These are phyloP conservation scores for Folsomia manolachei DNA, from an alignment of 2,888 invertebrate genomes.

Conservation along the genomic window DNA sequence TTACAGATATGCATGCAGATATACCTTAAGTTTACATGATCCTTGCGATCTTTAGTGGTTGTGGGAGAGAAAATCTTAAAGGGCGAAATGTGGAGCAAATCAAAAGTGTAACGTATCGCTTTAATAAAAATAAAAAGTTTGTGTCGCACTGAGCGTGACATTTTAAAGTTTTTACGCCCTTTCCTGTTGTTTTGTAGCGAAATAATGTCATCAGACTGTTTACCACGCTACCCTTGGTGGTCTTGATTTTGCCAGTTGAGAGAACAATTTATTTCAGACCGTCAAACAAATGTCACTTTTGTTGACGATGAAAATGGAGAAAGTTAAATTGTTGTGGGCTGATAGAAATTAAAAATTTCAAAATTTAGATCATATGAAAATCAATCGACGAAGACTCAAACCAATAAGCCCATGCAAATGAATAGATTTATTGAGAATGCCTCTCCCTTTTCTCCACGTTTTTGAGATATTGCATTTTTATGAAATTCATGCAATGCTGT, in stretches of 20 bases:
- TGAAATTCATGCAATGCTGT: no score
- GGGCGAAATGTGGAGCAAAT: constrained; percentile 2
- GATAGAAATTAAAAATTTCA: no score
- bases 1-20: no score
- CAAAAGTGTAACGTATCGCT: constrained; percentile 2
- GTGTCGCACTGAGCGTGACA: constrained; percentile 1
- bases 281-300: neutral
- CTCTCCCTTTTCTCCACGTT: no score
- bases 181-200: neutral
- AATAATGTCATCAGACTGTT: neutral
- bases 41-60: no score
- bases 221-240: neutral
- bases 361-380: no score
- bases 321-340: neutral
- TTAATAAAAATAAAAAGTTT: constrained; percentile 3
- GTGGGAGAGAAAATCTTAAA: neutral
- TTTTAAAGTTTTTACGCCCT: neutral
- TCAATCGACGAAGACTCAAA: no score
- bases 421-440: no score
- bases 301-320: neutral
- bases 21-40: no score
- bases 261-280: neutral
- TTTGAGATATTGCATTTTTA: no score
- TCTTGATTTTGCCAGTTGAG: neutral
- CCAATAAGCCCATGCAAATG: no score